Base-by-base conservation (phyloP, 2,797 vertebrate species). In the Synanceia verrucosa region DNA sequence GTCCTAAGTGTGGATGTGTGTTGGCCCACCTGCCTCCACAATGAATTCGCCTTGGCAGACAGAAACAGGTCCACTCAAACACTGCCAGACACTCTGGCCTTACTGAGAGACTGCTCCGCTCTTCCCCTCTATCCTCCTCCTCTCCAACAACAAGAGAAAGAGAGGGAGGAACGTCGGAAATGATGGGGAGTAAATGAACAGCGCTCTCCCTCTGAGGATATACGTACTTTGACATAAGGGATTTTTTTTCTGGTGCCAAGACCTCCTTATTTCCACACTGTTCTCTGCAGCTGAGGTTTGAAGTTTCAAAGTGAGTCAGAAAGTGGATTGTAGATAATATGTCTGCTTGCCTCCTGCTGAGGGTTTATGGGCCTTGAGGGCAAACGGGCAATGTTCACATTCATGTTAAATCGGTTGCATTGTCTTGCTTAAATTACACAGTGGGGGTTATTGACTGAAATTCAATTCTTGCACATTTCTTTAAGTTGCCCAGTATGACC, bases 11-110 rank as follows among this genome's bases (percentile, higher is more conserved):
- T 83, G 86, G 84, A 78, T 88, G 80, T 85, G 86, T 79, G 85
- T 84, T 81, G 78, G 88, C 84, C 89, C 90, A 90, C 89, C 90
- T 91, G 89, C 82, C 84, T 88, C 67, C 79, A 87, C 90, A 89
- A 89, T 90, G 87, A 85, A 81, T 89, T 87, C 80, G 85, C 89
- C 86, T 91, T 90, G 88, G 92, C 90, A 90, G 86, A 88, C 86
- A 85, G 76, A 82, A 83, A 83, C 71, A 76, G 81, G 85, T 84
- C 86, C 86, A 88, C 87, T 88, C 86, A 79, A 81, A 89, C 88
- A 91, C 88, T 91, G 90, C 90, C 90, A 91, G 86, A 82, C 87
- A 82, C 86, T 81, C 84, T 85, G 86, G 81, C 86, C 86, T 80
- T 69, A 85, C 87, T 70, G 78, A 85, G 78, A 86, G 82, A 87